Evolutionary conservation across 1,140 invertebrate genomes (phyloP).

Genomic region (Drosophila sucinea): DNA sequence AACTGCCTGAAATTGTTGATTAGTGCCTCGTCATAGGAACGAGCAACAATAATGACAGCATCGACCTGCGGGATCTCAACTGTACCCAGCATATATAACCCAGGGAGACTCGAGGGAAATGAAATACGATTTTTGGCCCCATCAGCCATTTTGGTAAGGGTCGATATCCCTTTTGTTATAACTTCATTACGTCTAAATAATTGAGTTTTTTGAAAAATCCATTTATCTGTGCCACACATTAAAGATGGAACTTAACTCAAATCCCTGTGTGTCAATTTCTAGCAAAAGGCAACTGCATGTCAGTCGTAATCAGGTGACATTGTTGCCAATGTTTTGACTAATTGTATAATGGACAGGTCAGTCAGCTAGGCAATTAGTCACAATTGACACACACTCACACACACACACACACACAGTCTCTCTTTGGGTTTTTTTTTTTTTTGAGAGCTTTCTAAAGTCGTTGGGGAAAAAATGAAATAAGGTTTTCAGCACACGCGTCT

Average conservation of each 20-base stretch:
- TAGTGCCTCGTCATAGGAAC: conserved; percentile 69
- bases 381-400: conserved; percentile 39
- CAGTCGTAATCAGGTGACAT: neutral
- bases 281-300: neutral
- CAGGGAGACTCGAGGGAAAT: conserved; percentile 59
- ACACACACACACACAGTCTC: conserved; percentile 3
- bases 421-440: neutral
- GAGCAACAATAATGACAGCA: conserved; percentile 38
- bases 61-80: conserved; percentile 14
- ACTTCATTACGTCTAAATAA: conserved; percentile 54
- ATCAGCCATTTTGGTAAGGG: conserved; percentile 15
- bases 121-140: conserved; percentile 54
- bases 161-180: conserved; percentile 34
- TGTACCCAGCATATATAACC: conserved; percentile 5
- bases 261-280: neutral
- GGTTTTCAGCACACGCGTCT: conserved; percentile 24
- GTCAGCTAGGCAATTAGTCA: conserved; percentile 60
- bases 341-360: conserved; percentile 41
- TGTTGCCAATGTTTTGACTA: conserved; percentile 34
- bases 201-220: neutral
- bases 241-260: conserved; percentile 1
- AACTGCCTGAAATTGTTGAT: conserved; percentile 76
- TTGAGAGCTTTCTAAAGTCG: too few relatives aligned
- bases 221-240: conserved; percentile 27
- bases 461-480: conserved; percentile 6